Conservation (phyloP, 2,113 vertebrate species). For the Ornithorhynchus anatinus region DNA sequence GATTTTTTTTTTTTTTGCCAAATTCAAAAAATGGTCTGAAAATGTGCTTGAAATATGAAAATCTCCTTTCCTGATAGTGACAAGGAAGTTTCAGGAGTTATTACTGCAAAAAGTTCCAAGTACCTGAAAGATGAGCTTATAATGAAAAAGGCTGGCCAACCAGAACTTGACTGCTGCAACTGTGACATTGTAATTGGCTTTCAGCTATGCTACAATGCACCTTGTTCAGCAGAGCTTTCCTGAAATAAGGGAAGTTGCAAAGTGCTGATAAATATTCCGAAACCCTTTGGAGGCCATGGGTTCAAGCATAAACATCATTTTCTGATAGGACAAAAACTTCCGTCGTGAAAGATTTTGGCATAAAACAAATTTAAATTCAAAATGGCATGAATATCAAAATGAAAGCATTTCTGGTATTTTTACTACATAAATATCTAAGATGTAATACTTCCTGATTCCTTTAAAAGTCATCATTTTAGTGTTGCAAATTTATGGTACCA, state of each 20-base stretch:
- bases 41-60: constrained; percentile 10
- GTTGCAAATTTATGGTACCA: too few species aligned
- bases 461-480: too few species aligned
- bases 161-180: neutral
- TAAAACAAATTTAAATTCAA: neutral
- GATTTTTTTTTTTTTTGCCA: neutral
- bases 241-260: neutral
- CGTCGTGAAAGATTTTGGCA: neutral
- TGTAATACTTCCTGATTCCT: neutral
- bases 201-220: neutral
- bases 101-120: neutral
- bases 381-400: neutral
- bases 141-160: neutral
- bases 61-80: constrained; percentile 2
- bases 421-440: neutral
- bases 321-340: too few species aligned
- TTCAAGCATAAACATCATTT: too few species aligned
- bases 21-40: neutral
- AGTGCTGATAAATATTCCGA: neutral
- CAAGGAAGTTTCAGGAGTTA: neutral
- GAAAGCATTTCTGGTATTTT: neutral
- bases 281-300: neutral
- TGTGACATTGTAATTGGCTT: neutral
- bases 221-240: neutral
- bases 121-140: neutral